Percentiles rank a stretch among this genome's conserved stretches.
These are phyloP conservation scores for Trochalopteron elliotii DNA, from an alignment of 2,113 vertebrate genomes.

Conservation along the genomic window DNA sequence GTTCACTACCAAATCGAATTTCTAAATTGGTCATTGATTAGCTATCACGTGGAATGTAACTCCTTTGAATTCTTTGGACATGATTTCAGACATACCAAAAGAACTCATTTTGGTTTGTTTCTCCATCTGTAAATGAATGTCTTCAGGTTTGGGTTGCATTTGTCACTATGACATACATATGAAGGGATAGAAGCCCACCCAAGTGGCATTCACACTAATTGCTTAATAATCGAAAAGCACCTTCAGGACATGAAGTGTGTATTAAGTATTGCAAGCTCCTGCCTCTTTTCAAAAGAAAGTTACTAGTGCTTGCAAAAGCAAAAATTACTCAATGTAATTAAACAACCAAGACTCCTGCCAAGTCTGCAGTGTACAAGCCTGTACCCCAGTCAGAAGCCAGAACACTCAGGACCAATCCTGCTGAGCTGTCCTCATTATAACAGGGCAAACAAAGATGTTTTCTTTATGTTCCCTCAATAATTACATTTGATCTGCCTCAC, in stretches of 20 bases:
- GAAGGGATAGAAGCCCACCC: neutral
- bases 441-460: conserved; percentile 17
- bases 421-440: conserved; percentile 46
- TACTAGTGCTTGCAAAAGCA: conserved; percentile 4
- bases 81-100: neutral
- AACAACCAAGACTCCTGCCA: neutral
- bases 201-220: neutral
- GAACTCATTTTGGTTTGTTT: neutral
- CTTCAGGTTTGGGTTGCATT: neutral
- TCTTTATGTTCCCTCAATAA: conserved; percentile 29
- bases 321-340: conserved; percentile 18
- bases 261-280: neutral
- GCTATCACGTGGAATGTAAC: neutral
- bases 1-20: neutral
- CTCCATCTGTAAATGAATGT: neutral
- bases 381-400: neutral
- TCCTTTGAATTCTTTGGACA: neutral
- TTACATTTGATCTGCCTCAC: conserved; percentile 39
- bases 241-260: neutral
- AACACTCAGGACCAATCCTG: neutral
- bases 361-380: neutral
- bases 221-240: neutral
- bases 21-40: neutral
- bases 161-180: neutral
- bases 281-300: neutral